Evolutionary conservation across 2,113 vertebrate species (phyloP).

Genomic region (Megaceryle maxima): DNA sequence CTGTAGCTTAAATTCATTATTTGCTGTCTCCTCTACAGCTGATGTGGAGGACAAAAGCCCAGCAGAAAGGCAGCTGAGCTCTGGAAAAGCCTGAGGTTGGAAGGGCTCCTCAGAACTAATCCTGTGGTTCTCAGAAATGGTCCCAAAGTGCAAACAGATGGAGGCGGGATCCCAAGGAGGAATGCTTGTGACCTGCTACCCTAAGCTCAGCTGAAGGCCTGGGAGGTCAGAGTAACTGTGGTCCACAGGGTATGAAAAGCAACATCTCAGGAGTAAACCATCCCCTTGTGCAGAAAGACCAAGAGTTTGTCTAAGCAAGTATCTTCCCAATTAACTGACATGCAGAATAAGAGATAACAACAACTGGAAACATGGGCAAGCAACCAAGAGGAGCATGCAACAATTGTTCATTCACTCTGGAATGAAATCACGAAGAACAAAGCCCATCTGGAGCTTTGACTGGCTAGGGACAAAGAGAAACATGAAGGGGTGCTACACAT

Average conservation of each 20-base stretch:
- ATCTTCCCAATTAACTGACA: neutral
- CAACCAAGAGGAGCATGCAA: neutral
- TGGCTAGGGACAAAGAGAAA: neutral
- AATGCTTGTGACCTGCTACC: neutral
- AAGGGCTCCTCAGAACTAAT: neutral
- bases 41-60: neutral
- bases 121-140: neutral
- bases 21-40: neutral
- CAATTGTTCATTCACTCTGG: neutral
- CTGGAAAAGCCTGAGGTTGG: neutral
- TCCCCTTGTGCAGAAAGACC: neutral
- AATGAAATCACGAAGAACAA: neutral
- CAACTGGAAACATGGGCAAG: neutral
- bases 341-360: neutral
- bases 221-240: neutral
- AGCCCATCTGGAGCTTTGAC: neutral
- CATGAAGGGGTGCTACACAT: rapidly evolving
- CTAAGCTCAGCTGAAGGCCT: neutral
- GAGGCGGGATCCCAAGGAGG: neutral
- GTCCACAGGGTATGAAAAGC: neutral
- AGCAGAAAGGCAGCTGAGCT: neutral
- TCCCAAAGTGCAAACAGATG: neutral
- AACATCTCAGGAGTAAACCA: neutral
- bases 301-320: neutral
- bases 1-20: neutral